Conservation (phyloP, 2,888 invertebrate genomes). For the Dynastes grantii region DNA sequence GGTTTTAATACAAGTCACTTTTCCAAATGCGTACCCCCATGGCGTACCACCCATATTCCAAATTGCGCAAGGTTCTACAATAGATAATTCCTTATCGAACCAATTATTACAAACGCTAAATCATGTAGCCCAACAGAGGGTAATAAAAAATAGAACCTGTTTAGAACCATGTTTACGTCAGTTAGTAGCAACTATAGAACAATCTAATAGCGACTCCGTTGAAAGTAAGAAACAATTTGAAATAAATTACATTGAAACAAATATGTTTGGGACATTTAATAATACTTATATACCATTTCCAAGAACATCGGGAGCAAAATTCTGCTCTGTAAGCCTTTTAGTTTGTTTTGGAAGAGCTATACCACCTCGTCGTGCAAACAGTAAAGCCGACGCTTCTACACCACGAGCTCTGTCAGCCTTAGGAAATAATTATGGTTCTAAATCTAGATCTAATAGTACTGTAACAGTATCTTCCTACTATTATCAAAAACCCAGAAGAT, state of each 20-base stretch:
- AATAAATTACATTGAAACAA: conserved; percentile 59
- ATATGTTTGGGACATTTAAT: conserved; percentile 70
- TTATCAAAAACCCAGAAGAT: conserved; percentile 74
- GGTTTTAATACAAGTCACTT: conserved; percentile 74
- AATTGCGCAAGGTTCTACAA: conserved; percentile 76
- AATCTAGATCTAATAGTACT: conserved; percentile 62
- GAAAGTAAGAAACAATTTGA: conserved; percentile 70
- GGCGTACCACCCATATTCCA: conserved; percentile 79
- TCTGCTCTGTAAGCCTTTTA: conserved; percentile 89
- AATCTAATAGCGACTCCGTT: conserved; percentile 74
- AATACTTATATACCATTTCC: conserved; percentile 95
- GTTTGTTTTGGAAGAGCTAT: conserved; percentile 87
- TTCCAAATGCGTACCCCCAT: conserved; percentile 84
- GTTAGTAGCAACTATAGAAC: conserved; percentile 77
- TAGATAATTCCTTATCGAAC: conserved; percentile 45
- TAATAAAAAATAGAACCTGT: conserved; percentile 89
- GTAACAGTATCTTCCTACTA: conserved; percentile 82
- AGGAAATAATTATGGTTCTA: conserved; percentile 68
- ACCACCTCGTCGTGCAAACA: conserved; percentile 78
- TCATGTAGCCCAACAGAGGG: conserved; percentile 86
- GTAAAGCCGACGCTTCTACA: conserved; percentile 83
- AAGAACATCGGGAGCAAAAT: conserved; percentile 93
- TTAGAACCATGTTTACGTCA: conserved; percentile 89
- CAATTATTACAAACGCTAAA: conserved; percentile 85
- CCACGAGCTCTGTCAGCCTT: conserved; percentile 86